Evolutionary conservation across 2,797 vertebrate species (phyloP), one percentile per base, ranked within the genome.

Genomic region (Cirrhinus molitorella): DNA sequence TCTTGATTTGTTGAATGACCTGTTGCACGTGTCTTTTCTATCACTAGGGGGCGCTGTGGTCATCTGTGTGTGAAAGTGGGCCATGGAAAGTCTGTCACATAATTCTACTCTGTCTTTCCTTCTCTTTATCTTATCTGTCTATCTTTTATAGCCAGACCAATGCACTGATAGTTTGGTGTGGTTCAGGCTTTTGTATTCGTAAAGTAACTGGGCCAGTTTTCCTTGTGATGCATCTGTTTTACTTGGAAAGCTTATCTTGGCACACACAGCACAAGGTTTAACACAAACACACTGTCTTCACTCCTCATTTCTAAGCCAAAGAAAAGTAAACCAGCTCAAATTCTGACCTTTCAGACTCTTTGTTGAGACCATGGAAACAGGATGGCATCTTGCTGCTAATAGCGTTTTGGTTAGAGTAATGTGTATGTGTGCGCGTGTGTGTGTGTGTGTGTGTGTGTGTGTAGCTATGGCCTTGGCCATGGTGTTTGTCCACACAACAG

Each of bases 391-490:
- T 47, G 17, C n/a, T 68, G 17, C 23, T 66, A 37, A 45, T 55
- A 70, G 43, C 37, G 25, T 84, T 59, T 83, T 70, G 28, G 68
- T 67, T 16, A 19, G 61, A 19, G 28, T 19, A 65, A 17, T 68
- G 59, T 75, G 57, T 80, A 71, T 68, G 37, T 80, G 47, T 61
- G 28, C 51, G 67, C 51, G 65, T 66, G 81, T 77, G 45, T 66
- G 77, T 79, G 68, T 80, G 81, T 77, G 45, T 66, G 77, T 79
- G 68, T 80, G 78, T 89, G 83, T 76, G 83, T 85, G 76, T 75
- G 79, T 68, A 55, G 47, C 16, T 72, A 14, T 70, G 40, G 31
- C 84, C 85, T 89, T 91, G 87, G 73, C 87, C 84, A 87, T 87
- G 82, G 74, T 87, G 53, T 71, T 84, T 83, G 81, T 84, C 81